Conservation (phyloP, 2,113 vertebrate species). For the Rhineura floridana region DNA sequence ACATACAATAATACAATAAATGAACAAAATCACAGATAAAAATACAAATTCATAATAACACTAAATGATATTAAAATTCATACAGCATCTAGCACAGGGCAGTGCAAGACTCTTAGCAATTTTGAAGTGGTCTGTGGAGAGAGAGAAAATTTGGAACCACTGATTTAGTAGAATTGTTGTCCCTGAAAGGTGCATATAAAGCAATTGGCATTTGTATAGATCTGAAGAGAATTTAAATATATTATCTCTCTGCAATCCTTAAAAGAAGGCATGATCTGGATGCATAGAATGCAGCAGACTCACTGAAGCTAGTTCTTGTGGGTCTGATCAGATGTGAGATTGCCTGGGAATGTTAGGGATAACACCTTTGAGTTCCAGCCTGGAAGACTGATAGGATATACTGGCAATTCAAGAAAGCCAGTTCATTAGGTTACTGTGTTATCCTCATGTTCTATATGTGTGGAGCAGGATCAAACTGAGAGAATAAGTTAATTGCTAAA, state of each 20-base stretch:
- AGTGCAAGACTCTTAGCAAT: no score
- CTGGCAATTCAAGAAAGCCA: not conserved
- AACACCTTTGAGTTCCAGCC: not conserved
- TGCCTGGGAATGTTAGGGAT: not conserved
- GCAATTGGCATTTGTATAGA: not conserved
- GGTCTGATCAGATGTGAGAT: not conserved
- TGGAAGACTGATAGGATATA: not conserved
- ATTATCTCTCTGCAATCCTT: not conserved
- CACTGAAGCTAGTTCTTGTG: not conserved
- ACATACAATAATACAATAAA: no score
- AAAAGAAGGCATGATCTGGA: not conserved
- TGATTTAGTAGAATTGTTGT: no score
- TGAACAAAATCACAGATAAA: no score
- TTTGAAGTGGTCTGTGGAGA: no score
- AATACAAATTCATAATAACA: no score
- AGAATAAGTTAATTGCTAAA: not conserved
- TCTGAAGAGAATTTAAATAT: not conserved
- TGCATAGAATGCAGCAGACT: not conserved
- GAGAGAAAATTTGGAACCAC: no score
- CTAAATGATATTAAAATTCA: no score
- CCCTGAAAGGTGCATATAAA: not conserved
- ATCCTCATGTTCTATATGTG: no score
- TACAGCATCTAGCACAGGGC: no score
- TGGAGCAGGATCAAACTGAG: not conserved
- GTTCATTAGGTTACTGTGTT: not conserved